Conservation (phyloP, 1,140 invertebrate genomes). For the Brachionus angularis region DNA sequence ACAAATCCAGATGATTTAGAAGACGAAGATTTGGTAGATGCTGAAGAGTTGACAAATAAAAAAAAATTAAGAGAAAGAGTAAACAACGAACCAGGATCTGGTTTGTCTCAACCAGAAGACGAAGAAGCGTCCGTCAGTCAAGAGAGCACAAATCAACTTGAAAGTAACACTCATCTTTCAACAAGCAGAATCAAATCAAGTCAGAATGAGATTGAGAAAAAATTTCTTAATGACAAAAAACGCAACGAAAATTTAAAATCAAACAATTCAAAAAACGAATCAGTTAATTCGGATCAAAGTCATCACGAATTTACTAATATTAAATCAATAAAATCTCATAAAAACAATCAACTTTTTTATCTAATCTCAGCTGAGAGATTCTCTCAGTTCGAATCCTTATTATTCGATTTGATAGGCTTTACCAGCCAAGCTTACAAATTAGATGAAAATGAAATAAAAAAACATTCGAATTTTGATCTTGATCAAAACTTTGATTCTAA, state of each 20-base stretch:
- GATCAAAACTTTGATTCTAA: background rate
- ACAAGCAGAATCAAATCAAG: too few species aligned
- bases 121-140: background rate
- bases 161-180: conserved; percentile 8
- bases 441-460: background rate
- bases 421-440: background rate
- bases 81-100: conserved; percentile 8
- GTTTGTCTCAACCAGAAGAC: background rate
- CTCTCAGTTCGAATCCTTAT: conserved; percentile 17
- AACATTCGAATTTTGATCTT: background rate
- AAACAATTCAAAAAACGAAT: conserved; percentile 18
- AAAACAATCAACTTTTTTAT: conserved; percentile 13
- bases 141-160: conserved; percentile 5
- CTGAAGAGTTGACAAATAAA: conserved; percentile 15
- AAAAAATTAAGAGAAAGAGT: conserved; percentile 12
- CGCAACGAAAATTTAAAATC: conserved; percentile 10
- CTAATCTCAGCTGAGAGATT: conserved; percentile 26
- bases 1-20: background rate
- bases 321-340: conserved; percentile 20
- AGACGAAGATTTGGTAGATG: conserved; percentile 6
- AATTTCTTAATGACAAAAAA: conserved; percentile 10
- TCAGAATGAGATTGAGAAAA: conserved; percentile 16
- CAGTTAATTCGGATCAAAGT: conserved; percentile 37
- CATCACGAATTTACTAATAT: conserved; percentile 27
- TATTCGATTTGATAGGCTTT: conserved; percentile 34